Evolutionary conservation across 2,797 vertebrate genomes (phyloP).

Genomic region (Agapornis canus): DNA sequence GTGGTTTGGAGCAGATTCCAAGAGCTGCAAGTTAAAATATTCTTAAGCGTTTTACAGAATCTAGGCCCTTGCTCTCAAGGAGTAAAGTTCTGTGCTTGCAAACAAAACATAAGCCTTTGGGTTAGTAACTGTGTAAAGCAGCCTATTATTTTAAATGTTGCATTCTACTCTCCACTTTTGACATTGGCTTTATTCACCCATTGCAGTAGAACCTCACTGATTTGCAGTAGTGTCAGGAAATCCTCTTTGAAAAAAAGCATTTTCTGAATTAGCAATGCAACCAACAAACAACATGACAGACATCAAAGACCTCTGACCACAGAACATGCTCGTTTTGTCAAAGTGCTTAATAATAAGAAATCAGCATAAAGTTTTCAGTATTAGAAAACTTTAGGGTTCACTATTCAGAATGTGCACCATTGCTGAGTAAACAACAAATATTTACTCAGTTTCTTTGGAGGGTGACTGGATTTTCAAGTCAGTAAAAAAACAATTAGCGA

Average conservation of each 20-base stretch:
- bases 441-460: conserved; percentile 2
- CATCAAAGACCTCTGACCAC: conserved; percentile 31
- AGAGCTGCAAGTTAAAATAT: background rate
- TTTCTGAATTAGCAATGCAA: conserved; percentile 37
- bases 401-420: background rate
- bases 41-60: conserved; percentile 2
- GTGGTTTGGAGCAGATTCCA: background rate
- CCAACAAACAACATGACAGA: conserved; percentile 6
- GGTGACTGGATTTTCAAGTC: conserved; percentile 19
- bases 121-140: background rate
- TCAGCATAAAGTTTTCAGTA: conserved; percentile 36
- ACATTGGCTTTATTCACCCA: conserved; percentile 12
- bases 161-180: conserved; percentile 53
- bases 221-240: conserved; percentile 22
- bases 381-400: conserved; percentile 38
- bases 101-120: background rate
- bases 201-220: conserved; percentile 70
- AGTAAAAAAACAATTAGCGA: conserved; percentile 46
- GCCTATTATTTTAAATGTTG: background rate
- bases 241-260: conserved; percentile 9
- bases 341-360: conserved; percentile 1
- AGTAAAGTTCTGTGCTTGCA: background rate
- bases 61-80: background rate
- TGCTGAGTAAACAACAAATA: background rate
- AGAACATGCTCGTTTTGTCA: background rate